phyloP scores from a whole-genome alignment of 2,888 invertebrate species.

The Morinoia aosen region DNA sequence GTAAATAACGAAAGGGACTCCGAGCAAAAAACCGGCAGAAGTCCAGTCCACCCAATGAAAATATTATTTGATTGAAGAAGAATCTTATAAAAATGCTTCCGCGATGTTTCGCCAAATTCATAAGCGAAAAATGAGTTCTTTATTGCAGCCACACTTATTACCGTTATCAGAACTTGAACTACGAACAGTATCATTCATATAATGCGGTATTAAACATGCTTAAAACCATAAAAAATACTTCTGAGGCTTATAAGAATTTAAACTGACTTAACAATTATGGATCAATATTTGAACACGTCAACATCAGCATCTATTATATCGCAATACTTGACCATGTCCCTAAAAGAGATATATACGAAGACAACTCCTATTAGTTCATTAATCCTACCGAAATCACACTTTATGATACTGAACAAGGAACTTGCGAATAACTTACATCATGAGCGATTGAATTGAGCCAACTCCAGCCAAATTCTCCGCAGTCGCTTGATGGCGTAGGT shows the following conservation, averaged over 20 bases:
- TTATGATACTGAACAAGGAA: neutral
- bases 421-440: neutral
- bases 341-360: neutral
- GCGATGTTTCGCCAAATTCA: no score
- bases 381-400: neutral
- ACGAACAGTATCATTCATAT: no score
- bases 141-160: no score
- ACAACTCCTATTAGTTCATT: neutral
- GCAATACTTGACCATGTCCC: neutral
- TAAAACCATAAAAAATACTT: neutral
- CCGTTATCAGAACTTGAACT: no score
- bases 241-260: neutral
- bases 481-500: neutral
- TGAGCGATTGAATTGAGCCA: neutral
- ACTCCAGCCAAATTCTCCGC: neutral
- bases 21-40: slow-evolving; percentile 54
- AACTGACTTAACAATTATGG: neutral
- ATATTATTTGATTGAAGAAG: neutral
- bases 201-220: no score
- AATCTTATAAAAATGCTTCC: no score
- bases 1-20: slow-evolving; percentile 54
- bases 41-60: slow-evolving; percentile 36
- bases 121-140: no score
- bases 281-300: neutral
- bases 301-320: neutral